Conservation (phyloP, 2,797 vertebrate genomes). For the Danio kyathit region DNA sequence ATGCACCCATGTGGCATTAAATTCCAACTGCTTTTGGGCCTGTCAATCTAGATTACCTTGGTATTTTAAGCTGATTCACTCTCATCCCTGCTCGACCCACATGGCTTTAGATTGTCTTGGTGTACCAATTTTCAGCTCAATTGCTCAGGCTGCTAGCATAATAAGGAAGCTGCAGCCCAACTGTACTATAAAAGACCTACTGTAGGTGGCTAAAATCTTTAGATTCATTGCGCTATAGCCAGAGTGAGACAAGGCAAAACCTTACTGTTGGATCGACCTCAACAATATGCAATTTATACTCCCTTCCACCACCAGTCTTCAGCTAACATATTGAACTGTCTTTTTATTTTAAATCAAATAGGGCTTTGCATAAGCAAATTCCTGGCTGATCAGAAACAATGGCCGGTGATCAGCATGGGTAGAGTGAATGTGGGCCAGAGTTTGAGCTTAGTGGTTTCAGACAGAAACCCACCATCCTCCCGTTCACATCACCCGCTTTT, state of each 20-base stretch:
- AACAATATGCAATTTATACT: background rate
- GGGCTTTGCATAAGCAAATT: slow-evolving; percentile 48
- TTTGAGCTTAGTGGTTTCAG: slow-evolving; percentile 50
- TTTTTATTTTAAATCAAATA: slow-evolving; percentile 26
- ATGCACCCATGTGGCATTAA: slow-evolving; percentile 66
- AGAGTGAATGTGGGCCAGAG: slow-evolving; percentile 23
- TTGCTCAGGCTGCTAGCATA: slow-evolving; percentile 76
- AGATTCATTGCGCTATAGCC: background rate
- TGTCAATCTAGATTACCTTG: slow-evolving; percentile 73
- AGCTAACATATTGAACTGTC: slow-evolving; percentile 5
- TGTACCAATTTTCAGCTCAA: slow-evolving; percentile 85
- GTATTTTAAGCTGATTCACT: slow-evolving; percentile 74
- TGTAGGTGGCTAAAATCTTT: slow-evolving; percentile 3
- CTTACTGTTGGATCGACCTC: slow-evolving; percentile 28
- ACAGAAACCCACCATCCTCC: slow-evolving; percentile 36
- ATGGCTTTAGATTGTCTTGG: slow-evolving; percentile 73
- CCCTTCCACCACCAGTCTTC: slow-evolving; percentile 6
- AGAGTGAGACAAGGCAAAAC: slow-evolving; percentile 8
- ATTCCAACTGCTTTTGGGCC: slow-evolving; percentile 73
- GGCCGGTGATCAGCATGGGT: slow-evolving; percentile 43
- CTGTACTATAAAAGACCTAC: background rate
- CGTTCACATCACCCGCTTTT: slow-evolving; percentile 34
- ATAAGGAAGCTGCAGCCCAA: slow-evolving; percentile 23
- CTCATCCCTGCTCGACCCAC: slow-evolving; percentile 65
- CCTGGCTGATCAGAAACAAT: slow-evolving; percentile 55